These are phyloP conservation scores for Heterodera carotae DNA, from an alignment of 1,140 invertebrate genomes.

Conservation along the genomic window DNA sequence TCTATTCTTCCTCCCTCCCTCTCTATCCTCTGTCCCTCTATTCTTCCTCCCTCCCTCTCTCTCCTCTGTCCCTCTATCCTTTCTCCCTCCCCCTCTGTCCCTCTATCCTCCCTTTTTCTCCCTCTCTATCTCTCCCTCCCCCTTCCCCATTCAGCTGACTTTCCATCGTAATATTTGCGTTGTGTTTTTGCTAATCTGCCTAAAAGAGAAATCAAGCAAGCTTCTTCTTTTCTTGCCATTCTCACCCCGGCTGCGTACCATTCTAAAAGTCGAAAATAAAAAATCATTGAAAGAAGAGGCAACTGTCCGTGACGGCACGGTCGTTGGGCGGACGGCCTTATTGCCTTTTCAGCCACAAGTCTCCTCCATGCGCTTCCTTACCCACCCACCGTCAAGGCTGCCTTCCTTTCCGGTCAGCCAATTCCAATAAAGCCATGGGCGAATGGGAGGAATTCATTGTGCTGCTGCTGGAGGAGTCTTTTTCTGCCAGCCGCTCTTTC, in stretches of 20 bases:
- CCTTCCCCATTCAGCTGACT: too few species aligned
- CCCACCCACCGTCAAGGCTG: not conserved
- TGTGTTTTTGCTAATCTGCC: too few species aligned
- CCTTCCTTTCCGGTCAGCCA: slow-evolving; percentile 10
- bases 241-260: too few species aligned
- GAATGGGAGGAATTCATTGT: slow-evolving; percentile 3
- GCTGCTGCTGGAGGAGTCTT: not conserved
- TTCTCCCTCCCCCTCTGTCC: not conserved
- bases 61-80: too few species aligned
- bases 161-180: too few species aligned
- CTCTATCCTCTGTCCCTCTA: not conserved
- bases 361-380: not conserved
- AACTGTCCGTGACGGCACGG: not conserved
- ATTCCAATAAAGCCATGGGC: slow-evolving; percentile 13
- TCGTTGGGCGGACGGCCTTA: not conserved
- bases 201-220: too few species aligned
- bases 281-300: not conserved
- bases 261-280: not conserved
- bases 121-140: too few species aligned
- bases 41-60: not conserved
- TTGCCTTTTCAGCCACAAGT: too few species aligned
- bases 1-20: too few species aligned
- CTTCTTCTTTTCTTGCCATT: too few species aligned
- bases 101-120: not conserved
- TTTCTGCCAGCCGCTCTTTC: not conserved